Base-by-base conservation (phyloP, 2,113 vertebrate genomes). In the Scomber japonicus region DNA sequence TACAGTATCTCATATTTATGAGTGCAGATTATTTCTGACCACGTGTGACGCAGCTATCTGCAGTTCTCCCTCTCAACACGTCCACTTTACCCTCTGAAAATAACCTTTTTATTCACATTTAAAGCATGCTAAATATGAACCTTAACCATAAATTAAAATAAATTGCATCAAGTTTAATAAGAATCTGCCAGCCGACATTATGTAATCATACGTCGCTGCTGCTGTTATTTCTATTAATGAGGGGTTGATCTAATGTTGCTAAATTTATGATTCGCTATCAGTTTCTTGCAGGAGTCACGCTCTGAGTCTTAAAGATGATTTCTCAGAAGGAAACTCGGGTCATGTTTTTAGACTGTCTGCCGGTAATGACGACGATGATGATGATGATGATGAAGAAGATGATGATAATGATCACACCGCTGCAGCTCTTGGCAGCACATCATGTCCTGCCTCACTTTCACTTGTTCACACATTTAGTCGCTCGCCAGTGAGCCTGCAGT, bases 361-460 rank as follows among this genome's bases (percentile, higher is more conserved):
- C 31, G 27, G 17, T 62, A 1, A 49, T 57, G 17, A 61, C 72
- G 63, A 56, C 13, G 48, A 72, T 56, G 61, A 81, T 16, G 79
- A 73, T 8, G 71, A 68, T n/a, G 65, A 79, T 17, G 60, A 78
- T 21, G 55, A 63, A 10, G 77, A 72, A 56, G 35, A 65, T 48
- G 45, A 59, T 17, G 35, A 40, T 40, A 40, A 35, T 27, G 24
- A 27, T 27, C 24, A 27, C 24, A 50, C 27, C 40, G 45, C 51
- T 73, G 74, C 51, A 57, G 71, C 2, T 67, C 55, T 16, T 92
- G 88, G 90, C 89, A 91, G 93, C 71, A 94, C 91, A 89, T 30
- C 19, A 12, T 67, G 92, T 93, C 83, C 89, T 30, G 17, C 45
- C 55, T 82, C 66, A 13, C 46, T 64, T 5, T 54, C 11, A n/a